phyloP scores from a whole-genome alignment of 2,888 invertebrate genomes.

The Tetanocera ferruginea region DNA sequence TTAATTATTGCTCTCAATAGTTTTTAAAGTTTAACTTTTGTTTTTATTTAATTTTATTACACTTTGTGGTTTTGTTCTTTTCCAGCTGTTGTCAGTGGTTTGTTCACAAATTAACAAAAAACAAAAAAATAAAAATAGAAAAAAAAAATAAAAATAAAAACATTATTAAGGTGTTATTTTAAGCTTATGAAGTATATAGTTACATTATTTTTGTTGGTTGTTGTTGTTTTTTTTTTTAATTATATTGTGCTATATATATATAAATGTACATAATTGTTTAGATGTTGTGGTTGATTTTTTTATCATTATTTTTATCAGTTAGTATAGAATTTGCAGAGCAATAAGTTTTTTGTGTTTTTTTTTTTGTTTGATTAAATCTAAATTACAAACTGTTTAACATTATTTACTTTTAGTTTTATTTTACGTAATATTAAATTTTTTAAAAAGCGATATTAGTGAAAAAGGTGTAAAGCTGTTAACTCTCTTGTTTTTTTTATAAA shows the following conservation, averaged over 20 bases:
- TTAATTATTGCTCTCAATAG: constrained; percentile 32
- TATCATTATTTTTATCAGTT: not conserved
- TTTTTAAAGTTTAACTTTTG: constrained; percentile 8
- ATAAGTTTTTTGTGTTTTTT: not conserved
- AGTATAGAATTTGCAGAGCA: constrained; percentile 26
- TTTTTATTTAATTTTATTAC: constrained; percentile 1
- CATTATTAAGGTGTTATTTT: constrained; percentile 10
- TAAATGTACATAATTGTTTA: constrained; percentile 31
- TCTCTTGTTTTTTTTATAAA: constrained; percentile 32
- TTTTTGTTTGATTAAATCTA: constrained; percentile 9
- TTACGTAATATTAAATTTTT: constrained; percentile 3
- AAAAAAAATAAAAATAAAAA: not conserved
- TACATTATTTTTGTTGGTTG: not conserved
- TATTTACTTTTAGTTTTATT: not conserved
- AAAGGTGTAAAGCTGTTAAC: constrained; percentile 32
- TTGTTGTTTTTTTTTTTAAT: not conserved
- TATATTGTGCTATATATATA: constrained; percentile 34
- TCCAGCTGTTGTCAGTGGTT: not conserved
- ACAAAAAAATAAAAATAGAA: not conserved
- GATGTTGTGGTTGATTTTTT: not conserved
- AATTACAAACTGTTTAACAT: constrained; percentile 31
- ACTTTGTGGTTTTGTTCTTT: not conserved
- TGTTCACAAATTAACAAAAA: constrained; percentile 5
- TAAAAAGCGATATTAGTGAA: constrained; percentile 33
- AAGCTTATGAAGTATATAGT: constrained; percentile 25